phyloP scores from a whole-genome alignment of 2,113 vertebrate species.

The Syrrhaptes paradoxus region DNA sequence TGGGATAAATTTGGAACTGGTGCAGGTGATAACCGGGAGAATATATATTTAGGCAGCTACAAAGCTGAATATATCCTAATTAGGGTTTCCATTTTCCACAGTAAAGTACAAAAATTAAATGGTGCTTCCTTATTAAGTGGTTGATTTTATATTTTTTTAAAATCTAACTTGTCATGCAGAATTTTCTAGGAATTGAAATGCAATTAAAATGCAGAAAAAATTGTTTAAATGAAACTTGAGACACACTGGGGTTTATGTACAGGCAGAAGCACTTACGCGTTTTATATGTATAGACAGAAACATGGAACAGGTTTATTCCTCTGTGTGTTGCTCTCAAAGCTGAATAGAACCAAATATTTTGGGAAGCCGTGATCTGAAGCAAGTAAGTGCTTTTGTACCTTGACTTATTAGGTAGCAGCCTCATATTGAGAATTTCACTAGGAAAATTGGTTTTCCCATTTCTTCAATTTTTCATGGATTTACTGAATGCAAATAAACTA shows the following conservation, averaged over 20 bases:
- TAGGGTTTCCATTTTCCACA: neutral
- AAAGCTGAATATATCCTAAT: neutral
- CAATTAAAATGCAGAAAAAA: neutral
- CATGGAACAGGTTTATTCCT: neutral
- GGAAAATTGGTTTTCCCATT: neutral
- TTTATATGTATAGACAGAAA: neutral
- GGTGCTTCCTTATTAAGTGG: neutral
- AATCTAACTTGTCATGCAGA: neutral
- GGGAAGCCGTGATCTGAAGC: fast-evolving
- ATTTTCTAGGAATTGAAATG: neutral
- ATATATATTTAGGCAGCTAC: neutral
- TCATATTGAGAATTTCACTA: neutral
- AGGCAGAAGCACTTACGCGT: neutral
- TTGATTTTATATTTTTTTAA: neutral
- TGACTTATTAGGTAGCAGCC: fast-evolving
- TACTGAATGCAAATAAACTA: neutral
- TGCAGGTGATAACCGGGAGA: neutral
- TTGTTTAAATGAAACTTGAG: neutral
- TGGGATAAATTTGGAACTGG: neutral
- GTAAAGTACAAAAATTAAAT: neutral
- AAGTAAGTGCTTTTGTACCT: neutral
- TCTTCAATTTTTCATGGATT: neutral
- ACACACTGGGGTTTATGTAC: neutral
- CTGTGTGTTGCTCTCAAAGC: neutral
- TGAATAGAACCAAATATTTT: neutral